A percentile compares a stretch with the other conserved stretches of the same genome.
Evolutionary conservation across 2,888 invertebrate species (phyloP).

Genomic region (Pyrrhosoma nymphula): DNA sequence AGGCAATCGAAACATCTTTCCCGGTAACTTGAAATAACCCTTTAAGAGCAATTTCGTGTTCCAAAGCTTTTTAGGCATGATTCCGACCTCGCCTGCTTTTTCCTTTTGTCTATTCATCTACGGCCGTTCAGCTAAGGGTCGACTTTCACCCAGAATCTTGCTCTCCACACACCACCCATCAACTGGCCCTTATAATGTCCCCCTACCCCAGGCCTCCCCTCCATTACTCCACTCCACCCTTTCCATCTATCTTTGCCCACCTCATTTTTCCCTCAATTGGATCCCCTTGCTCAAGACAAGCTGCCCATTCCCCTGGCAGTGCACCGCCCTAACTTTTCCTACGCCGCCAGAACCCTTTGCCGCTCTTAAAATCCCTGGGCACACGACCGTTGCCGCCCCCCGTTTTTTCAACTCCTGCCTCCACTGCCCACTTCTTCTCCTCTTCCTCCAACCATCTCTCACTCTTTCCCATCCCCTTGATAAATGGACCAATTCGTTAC

Average conservation of each 20-base stretch:
- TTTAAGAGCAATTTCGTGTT: not conserved
- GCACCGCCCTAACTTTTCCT: not conserved
- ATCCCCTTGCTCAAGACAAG: not conserved
- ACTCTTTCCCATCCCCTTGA: constrained; percentile 7
- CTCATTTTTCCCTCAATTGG: constrained; percentile 36
- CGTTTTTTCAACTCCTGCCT: not conserved
- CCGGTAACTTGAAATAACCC: not conserved
- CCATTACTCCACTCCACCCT: not conserved
- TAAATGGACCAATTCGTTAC: not conserved
- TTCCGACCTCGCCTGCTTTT: not conserved
- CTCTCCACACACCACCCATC: not conserved
- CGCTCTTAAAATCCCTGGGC: not conserved
- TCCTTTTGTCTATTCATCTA: not conserved
- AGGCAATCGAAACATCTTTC: not conserved
- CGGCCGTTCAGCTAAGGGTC: not conserved
- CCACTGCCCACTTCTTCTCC: not conserved
- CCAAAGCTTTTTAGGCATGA: not conserved
- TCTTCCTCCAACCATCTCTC: not conserved
- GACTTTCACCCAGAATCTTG: not conserved
- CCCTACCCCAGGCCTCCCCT: not conserved
- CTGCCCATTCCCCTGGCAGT: not conserved
- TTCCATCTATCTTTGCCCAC: constrained; percentile 7
- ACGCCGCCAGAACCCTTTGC: not conserved
- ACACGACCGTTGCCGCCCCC: not conserved
- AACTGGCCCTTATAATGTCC: not conserved